Conservation (phyloP, 1,140 invertebrate species). For the Oscheius sp. region DNA sequence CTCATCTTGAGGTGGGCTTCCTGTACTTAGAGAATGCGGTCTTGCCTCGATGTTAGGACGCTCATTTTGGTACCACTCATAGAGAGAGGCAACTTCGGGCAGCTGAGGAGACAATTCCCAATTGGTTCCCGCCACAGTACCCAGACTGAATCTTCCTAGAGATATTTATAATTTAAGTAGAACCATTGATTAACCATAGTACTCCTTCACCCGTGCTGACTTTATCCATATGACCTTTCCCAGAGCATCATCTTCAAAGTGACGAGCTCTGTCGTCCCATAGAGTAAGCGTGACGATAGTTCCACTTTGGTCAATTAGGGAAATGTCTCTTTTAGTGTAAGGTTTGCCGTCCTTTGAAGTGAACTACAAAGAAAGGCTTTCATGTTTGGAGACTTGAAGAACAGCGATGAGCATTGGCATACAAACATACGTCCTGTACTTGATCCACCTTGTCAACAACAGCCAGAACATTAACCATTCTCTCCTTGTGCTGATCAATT, state of each 20-base stretch:
- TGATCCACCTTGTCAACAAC: constrained; percentile 77
- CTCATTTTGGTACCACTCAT: constrained; percentile 43
- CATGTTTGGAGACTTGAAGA: no score
- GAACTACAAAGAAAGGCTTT: constrained; percentile 2
- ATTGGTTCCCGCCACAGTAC: constrained; percentile 2
- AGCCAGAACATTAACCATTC: constrained; percentile 76
- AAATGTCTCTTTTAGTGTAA: constrained; percentile 83
- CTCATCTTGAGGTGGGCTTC: no score
- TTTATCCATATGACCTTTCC: constrained; percentile 54
- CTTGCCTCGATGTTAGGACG: constrained; percentile 35
- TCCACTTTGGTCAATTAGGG: constrained; percentile 79
- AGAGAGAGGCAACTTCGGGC: constrained; percentile 28
- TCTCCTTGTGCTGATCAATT: constrained; percentile 26
- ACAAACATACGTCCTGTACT: constrained; percentile 70
- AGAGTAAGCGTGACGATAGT: constrained; percentile 71
- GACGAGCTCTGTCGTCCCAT: constrained; percentile 65
- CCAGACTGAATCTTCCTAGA: constrained; percentile 40
- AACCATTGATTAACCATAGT: constrained; percentile 44
- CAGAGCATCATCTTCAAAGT: constrained; percentile 30
- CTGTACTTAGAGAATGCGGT: constrained; percentile 36
- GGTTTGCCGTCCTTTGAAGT: constrained; percentile 66
- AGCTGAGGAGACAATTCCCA: constrained; percentile 8
- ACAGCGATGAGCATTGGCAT: no score
- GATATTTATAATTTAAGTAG: no score
- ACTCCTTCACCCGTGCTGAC: constrained; percentile 50